Base-by-base conservation (phyloP, 2,797 vertebrate genomes). In the Danio choprae region DNA sequence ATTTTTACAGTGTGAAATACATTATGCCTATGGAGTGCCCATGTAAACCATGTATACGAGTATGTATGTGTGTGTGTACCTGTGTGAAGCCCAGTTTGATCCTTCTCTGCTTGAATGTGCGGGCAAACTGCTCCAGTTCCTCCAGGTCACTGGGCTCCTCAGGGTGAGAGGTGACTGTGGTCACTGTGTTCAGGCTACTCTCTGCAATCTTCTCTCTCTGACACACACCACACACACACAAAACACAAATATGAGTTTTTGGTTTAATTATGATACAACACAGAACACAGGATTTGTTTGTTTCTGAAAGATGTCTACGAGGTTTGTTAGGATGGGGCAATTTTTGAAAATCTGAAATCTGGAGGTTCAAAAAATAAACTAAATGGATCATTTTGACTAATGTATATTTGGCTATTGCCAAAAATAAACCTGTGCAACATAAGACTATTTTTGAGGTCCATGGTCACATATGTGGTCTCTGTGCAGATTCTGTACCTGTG, bases 81-180 rank as follows among this genome's bases (percentile, higher is more conserved):
- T 97, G 96, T 5, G 96, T 97, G 92, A 97, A 97, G 85, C 96
- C 96, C 87, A 98, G 91, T 87, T 97, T 98, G 89, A 98, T 98
- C 84, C 96, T 94, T 81, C 96, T 94, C 83, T 97, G 96, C 89
- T 98, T 98, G 91, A 98, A 98, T 90, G 95, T 97, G 85, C 96
- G 95, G 81, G 96, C 96, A 5, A 98, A 97, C 89, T 97, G 95
- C 85, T 97, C 96, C 85, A 98, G 92, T 84, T 98, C 96, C 89
- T 98, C 96, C 89, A 98, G 90, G 89, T 98, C 96, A 44, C 96
- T 97, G 85, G 96, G 96, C 83, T 97, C 96, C 85, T 98, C 96
- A 0, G 95, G 93, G 83, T 96, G 96, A 82, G 95, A 85, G 84
- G 88, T 90, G 85, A 89, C 91, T 0, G 92, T 87, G 81, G 89